phyloP scores from a whole-genome alignment of 1,140 invertebrate genomes.

The Zaprionus vittiger region DNA sequence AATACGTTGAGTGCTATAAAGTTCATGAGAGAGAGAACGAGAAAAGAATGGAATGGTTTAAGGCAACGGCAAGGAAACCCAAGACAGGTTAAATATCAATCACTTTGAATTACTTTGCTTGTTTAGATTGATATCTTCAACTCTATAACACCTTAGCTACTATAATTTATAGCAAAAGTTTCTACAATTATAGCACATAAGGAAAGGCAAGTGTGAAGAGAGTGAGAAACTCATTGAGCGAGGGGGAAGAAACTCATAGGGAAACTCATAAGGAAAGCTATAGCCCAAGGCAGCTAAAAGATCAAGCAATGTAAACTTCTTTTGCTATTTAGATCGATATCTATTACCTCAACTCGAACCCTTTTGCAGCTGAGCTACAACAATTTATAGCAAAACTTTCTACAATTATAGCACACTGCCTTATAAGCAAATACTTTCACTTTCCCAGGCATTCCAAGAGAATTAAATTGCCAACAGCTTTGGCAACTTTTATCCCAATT shows the following conservation, averaged over 20 bases:
- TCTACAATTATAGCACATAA: slow-evolving; percentile 3
- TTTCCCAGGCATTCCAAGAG: slow-evolving; percentile 3
- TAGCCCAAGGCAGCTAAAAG: background rate
- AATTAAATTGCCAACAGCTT: slow-evolving; percentile 12
- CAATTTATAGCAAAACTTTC: background rate
- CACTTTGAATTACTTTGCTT: background rate
- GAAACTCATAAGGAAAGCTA: no score
- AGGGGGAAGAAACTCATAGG: no score
- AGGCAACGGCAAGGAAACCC: background rate
- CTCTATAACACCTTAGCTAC: background rate
- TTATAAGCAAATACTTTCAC: slow-evolving; percentile 3
- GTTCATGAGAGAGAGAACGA: background rate
- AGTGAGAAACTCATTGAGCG: no score
- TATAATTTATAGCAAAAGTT: background rate
- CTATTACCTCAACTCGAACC: background rate
- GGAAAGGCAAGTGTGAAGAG: no score
- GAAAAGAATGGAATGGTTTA: background rate
- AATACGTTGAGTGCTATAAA: background rate
- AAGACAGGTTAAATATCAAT: background rate
- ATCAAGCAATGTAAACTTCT: background rate
- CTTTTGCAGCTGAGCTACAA: background rate
- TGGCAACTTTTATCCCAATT: slow-evolving; percentile 23
- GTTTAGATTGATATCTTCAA: background rate
- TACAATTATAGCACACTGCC: slow-evolving; percentile 4
- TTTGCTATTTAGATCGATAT: background rate